Evolutionary conservation across 1,140 invertebrate species (phyloP).

Genomic region (Drosophila miranda): DNA sequence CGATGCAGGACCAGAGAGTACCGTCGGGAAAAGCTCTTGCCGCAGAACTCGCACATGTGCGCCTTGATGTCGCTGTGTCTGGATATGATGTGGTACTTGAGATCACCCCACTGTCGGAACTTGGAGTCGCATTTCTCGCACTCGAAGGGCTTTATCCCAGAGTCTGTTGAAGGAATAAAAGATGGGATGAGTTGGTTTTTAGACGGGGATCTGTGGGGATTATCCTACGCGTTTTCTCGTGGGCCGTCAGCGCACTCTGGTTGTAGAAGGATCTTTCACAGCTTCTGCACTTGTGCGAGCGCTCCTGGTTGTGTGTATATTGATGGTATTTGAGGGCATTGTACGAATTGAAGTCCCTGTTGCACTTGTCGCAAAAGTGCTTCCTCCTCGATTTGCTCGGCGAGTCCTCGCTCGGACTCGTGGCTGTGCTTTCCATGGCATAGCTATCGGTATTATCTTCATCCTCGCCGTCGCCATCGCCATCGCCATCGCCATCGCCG

Average conservation of each 20-base stretch:
- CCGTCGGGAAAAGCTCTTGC: conserved; percentile 95
- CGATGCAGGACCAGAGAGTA: conserved; percentile 96
- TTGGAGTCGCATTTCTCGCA: conserved; percentile 89
- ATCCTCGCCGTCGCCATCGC: conserved; percentile 17
- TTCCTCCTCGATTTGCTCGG: conserved; percentile 40
- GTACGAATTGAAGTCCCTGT: conserved; percentile 89
- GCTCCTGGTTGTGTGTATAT: conserved; percentile 89
- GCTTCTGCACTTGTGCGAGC: conserved; percentile 90
- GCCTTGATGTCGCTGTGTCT: conserved; percentile 91
- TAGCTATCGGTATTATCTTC: conserved; percentile 41
- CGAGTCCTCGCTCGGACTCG: conserved; percentile 15
- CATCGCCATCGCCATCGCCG: conserved; percentile 4
- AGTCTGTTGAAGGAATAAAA: conserved; percentile 83
- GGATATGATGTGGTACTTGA: conserved; percentile 94
- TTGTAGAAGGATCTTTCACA: conserved; percentile 90
- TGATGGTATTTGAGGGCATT: conserved; percentile 94
- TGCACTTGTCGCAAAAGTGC: conserved; percentile 85
- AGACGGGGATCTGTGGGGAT: too few relatives aligned
- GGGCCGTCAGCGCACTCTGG: conserved; percentile 89
- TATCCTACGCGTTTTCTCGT: conserved; percentile 84
- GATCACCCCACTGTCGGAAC: conserved; percentile 93
- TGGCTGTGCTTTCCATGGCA: conserved; percentile 20
- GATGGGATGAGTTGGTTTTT: background rate
- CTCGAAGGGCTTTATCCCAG: conserved; percentile 90
- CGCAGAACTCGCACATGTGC: conserved; percentile 95